Conservation (phyloP, 2,888 invertebrate species). For the Parnassius apollo region DNA sequence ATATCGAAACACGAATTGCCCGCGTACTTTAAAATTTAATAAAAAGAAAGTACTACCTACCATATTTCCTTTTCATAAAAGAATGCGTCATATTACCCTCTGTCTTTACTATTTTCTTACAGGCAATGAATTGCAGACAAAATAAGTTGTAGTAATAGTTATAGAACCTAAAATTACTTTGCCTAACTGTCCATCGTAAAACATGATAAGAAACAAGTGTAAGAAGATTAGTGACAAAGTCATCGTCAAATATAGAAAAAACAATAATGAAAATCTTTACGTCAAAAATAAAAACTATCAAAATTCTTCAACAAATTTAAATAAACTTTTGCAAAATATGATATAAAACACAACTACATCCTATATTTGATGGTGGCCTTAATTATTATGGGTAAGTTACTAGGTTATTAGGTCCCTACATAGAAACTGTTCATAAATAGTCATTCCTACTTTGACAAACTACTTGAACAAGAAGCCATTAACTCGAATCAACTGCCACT, state of each 20-base stretch:
- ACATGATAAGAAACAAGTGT: constrained; percentile 6
- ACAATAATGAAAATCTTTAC: constrained; percentile 49
- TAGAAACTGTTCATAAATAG: too few species aligned
- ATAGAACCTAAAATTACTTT: constrained; percentile 23
- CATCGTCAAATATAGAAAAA: constrained; percentile 69
- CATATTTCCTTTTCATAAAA: too few species aligned
- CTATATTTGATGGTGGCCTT: constrained; percentile 15
- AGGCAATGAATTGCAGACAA: too few species aligned
- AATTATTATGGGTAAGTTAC: constrained; percentile 63
- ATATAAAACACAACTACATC: constrained; percentile 13
- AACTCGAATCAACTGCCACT: constrained; percentile 23
- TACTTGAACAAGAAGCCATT: constrained; percentile 15
- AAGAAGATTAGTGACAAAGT: constrained; percentile 45
- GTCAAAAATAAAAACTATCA: constrained; percentile 41
- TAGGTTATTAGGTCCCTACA: constrained; percentile 11
- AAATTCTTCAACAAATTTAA: constrained; percentile 38
- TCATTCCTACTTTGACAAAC: constrained; percentile 11
- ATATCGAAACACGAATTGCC: too few species aligned
- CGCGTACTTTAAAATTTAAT: too few species aligned
- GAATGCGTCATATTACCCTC: too few species aligned
- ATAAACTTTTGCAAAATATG: constrained; percentile 21
- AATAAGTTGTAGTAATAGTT: neutral
- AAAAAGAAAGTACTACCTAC: too few species aligned
- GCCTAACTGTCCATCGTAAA: constrained; percentile 24
- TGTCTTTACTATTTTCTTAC: too few species aligned